Conservation (phyloP, 92 coral and sea anemone genomes). For the Parazoanthus atlanticus region DNA sequence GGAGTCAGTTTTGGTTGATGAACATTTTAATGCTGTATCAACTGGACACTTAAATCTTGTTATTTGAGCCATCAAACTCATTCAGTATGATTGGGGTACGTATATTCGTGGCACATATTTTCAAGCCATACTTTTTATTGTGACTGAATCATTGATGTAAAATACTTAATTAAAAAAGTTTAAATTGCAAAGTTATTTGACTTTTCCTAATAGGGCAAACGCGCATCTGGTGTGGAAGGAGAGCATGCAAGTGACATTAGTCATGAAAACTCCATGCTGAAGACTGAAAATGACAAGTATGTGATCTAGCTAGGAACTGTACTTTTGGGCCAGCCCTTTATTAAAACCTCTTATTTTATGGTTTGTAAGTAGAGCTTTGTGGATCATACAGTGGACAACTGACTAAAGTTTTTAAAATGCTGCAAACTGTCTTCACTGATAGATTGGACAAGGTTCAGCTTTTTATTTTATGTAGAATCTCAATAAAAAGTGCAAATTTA, state of each 20-base stretch:
- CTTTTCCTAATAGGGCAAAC: conserved; percentile 64
- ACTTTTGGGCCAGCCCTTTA: neutral
- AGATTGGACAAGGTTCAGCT: too few relatives aligned
- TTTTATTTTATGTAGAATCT: too few relatives aligned
- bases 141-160: neutral
- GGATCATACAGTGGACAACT: too few relatives aligned
- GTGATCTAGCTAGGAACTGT: neutral
- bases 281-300: conserved; percentile 95
- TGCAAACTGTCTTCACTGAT: too few relatives aligned
- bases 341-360: too few relatives aligned
- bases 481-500: too few relatives aligned
- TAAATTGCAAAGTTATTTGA: neutral
- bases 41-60: neutral
- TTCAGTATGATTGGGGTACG: neutral
- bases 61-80: neutral
- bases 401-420: too few relatives aligned
- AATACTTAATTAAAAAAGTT: too few relatives aligned
- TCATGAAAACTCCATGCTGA: conserved; percentile 88
- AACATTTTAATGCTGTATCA: too few relatives aligned
- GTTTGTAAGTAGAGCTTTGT: too few relatives aligned
- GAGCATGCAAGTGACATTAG: conserved; percentile 85
- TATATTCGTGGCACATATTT: neutral
- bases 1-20: too few relatives aligned
- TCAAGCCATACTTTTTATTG: neutral
- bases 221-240: conserved; percentile 88